Percentiles rank a stretch among this genome's conserved stretches.
Evolutionary conservation across 2,888 invertebrate genomes (phyloP).

Genomic region (Brachyptera risi): DNA sequence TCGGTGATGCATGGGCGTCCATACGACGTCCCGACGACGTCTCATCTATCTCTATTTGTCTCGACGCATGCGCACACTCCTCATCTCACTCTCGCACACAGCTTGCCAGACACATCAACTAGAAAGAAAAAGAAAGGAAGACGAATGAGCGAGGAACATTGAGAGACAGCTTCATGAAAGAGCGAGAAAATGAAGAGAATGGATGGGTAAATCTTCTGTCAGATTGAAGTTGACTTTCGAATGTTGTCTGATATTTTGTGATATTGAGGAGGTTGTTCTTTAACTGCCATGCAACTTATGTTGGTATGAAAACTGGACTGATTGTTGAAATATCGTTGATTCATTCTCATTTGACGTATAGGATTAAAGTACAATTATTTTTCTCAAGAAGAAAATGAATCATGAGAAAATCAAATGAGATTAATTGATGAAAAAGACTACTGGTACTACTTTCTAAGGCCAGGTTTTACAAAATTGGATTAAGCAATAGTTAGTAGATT

Average conservation of each 20-base stretch:
- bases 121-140: constrained; percentile 13
- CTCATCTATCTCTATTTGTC: constrained; percentile 28
- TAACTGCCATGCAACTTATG: too few species aligned
- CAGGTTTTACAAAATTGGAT: too few species aligned
- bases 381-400: too few species aligned
- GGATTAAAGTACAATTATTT: too few species aligned
- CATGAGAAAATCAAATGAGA: too few species aligned
- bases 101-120: constrained; percentile 12
- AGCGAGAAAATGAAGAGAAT: constrained; percentile 16
- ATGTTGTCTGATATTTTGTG: constrained; percentile 13
- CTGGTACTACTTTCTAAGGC: too few species aligned
- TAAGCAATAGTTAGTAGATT: too few species aligned
- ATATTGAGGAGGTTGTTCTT: constrained; percentile 21
- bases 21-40: constrained; percentile 21
- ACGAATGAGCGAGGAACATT: constrained; percentile 11
- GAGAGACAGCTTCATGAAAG: constrained; percentile 8
- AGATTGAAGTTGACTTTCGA: constrained; percentile 20
- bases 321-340: too few species aligned
- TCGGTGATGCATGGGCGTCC: constrained; percentile 25
- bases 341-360: too few species aligned
- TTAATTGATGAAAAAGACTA: too few species aligned
- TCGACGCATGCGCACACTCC: constrained; percentile 11
- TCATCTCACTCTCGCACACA: background rate
- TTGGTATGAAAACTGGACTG: too few species aligned
- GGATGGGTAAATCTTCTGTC: constrained; percentile 20